Base-by-base conservation (phyloP, 2,888 invertebrate species). In the Choreutis nemorana region DNA sequence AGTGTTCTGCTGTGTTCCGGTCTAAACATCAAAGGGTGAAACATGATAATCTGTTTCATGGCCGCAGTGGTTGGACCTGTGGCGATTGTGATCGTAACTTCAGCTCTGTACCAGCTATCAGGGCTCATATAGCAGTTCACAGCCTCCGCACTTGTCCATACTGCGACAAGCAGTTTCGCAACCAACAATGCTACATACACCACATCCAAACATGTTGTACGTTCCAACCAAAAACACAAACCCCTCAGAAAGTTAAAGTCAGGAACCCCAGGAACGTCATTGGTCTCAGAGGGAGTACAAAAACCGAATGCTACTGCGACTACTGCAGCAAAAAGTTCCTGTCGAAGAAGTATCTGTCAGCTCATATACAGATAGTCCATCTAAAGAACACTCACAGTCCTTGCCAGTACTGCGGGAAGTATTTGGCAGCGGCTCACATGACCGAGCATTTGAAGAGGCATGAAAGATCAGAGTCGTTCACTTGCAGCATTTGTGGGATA, bases 331-430 rank as follows among this genome's bases (percentile, higher is more conserved):
- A 75, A 31, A 65, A 43, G 6, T 73, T 68, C 31, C 54, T 63
- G 0, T 64, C 59, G 0, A 75, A 70, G 36, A 71, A 61, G 16
- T 68, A 62, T 28, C 50, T 77, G 0, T 45, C 53, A 0, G 65
- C 75, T 1, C 77, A 77, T 14, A 75, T 77, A n/a, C 64, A 70
- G 37, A 72, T 67, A 5, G 72, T 75, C 0, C 77, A 77, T 29
- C 54, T 55, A 36, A 73, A 61, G 33, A 62, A 59, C 22, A 73
- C 75, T 0, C 75, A 75, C 25, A 44, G 48, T 12, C 66, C 72
- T 0, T 77, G 77, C 30, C 35, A 44, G 1, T 54, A 65, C 36
- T 77, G 77, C 9, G 75, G 72, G 0, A 75, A 75, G 35, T 23
- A 50, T 0, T 44, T 70, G 1, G 70, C 75, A 0, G 53, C 70